Conservation (phyloP, 1,140 invertebrate genomes). For the Colletes gigas region DNA sequence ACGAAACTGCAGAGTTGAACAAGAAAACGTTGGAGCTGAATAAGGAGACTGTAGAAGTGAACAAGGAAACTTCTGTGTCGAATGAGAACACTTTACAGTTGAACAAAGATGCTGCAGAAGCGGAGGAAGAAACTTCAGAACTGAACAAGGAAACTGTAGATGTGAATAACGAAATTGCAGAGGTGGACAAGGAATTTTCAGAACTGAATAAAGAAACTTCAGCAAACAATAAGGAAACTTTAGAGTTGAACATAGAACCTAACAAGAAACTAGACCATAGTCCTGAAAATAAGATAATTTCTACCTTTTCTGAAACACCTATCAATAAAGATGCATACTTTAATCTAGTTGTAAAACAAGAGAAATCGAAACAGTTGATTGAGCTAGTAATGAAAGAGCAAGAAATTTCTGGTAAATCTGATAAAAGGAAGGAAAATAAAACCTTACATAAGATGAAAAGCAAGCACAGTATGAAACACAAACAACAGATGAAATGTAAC, state of each 20-base stretch:
- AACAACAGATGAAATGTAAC: not conserved
- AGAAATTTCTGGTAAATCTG: not conserved
- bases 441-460: conserved; percentile 20
- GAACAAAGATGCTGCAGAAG: no score
- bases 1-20: no score
- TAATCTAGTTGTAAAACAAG: not conserved
- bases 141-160: no score
- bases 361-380: not conserved
- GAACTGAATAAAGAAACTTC: no score
- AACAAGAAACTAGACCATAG: not conserved
- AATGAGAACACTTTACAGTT: no score
- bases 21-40: no score
- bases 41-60: no score
- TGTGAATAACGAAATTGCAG: no score
- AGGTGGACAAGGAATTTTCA: no score
- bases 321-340: not conserved
- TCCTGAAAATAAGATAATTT: not conserved
- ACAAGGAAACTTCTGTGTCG: no score
- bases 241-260: not conserved
- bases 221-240: no score
- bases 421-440: not conserved
- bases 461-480: conserved; percentile 18
- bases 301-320: not conserved
- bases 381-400: not conserved
- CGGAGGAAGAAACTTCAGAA: no score